A percentile compares a stretch with the other conserved stretches of the same genome.
Conservation (phyloP, 1,140 invertebrate genomes). For the Dendrolimus punctatus region DNA sequence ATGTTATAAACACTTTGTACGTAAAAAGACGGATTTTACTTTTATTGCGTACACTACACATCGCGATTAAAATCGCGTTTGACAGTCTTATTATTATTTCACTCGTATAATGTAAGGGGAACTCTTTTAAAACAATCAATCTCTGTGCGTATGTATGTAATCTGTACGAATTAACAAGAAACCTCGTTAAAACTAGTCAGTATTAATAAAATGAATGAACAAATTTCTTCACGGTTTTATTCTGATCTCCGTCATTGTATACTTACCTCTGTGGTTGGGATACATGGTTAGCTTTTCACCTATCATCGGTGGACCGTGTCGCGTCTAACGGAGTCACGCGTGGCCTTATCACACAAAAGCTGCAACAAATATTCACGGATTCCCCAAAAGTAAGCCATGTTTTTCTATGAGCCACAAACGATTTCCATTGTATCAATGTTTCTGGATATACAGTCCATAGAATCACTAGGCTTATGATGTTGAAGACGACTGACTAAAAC, state of each 20-base stretch:
- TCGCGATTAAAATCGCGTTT: no score
- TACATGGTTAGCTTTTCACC: slow-evolving; percentile 35
- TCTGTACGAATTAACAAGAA: no score
- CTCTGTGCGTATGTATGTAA: no score
- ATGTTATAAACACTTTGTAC: no score
- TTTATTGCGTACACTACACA: no score
- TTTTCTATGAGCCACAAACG: slow-evolving; percentile 36
- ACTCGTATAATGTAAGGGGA: no score
- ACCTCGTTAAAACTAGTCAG: no score
- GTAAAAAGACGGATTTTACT: no score
- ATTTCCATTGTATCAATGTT: slow-evolving; percentile 6
- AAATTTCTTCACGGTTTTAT: slow-evolving; percentile 1
- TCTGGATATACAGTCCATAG: slow-evolving; percentile 22
- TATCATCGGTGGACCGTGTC: slow-evolving; percentile 36
- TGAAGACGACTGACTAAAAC: neutral
- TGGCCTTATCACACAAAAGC: slow-evolving; percentile 62
- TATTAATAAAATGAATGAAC: no score
- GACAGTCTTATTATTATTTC: no score
- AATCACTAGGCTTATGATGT: slow-evolving; percentile 33
- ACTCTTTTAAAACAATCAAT: no score
- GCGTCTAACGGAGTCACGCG: slow-evolving; percentile 43
- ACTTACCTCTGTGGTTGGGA: slow-evolving; percentile 42
- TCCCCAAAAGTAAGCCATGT: slow-evolving; percentile 51
- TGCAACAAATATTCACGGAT: slow-evolving; percentile 71
- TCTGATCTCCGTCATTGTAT: slow-evolving; percentile 13